These are phyloP conservation scores for Gymnoscopelus braueri DNA, from an alignment of 2,797 vertebrate genomes.

Conservation along the genomic window DNA sequence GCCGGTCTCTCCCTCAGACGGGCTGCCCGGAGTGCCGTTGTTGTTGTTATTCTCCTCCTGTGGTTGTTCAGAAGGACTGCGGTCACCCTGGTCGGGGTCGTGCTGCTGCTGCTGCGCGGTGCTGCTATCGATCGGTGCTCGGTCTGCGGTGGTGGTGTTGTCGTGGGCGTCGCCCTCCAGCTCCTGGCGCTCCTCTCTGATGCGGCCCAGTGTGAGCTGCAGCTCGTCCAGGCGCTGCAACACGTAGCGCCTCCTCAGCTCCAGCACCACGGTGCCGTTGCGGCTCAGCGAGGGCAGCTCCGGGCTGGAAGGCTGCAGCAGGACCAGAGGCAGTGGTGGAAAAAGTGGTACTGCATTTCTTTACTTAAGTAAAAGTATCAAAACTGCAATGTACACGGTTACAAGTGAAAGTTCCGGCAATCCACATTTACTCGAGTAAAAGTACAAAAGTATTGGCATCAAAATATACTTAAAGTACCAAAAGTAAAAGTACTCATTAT, in stretches of 20 bases:
- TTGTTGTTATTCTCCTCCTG: constrained; percentile 19
- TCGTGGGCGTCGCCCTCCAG: constrained; percentile 57
- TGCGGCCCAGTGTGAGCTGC: constrained; percentile 73
- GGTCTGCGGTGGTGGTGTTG: constrained; percentile 21
- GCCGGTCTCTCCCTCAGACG: constrained; percentile 39
- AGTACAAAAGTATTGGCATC: too few species aligned
- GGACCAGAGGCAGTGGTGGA: constrained; percentile 12
- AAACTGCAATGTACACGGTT: too few species aligned
- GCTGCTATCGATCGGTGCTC: constrained; percentile 38
- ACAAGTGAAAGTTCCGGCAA: too few species aligned
- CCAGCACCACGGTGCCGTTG: constrained; percentile 76
- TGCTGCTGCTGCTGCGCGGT: constrained; percentile 36
- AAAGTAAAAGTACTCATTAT: too few species aligned
- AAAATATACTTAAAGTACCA: too few species aligned
- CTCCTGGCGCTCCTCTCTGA: constrained; percentile 53
- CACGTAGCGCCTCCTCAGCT: constrained; percentile 76
- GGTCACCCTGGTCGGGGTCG: constrained; percentile 25
- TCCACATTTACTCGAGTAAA: too few species aligned
- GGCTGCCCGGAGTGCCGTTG: constrained; percentile 39
- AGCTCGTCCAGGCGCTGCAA: constrained; percentile 79
- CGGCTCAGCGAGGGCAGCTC: constrained; percentile 60
- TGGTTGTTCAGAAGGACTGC: constrained; percentile 5
- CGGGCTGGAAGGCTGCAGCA: constrained; percentile 50
- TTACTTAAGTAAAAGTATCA: too few species aligned
- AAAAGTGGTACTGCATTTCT: too few species aligned